Percentiles rank a stretch among this genome's conserved stretches.
phyloP scores from a whole-genome alignment of 2,888 invertebrate species.

The Neelides folsomi region DNA sequence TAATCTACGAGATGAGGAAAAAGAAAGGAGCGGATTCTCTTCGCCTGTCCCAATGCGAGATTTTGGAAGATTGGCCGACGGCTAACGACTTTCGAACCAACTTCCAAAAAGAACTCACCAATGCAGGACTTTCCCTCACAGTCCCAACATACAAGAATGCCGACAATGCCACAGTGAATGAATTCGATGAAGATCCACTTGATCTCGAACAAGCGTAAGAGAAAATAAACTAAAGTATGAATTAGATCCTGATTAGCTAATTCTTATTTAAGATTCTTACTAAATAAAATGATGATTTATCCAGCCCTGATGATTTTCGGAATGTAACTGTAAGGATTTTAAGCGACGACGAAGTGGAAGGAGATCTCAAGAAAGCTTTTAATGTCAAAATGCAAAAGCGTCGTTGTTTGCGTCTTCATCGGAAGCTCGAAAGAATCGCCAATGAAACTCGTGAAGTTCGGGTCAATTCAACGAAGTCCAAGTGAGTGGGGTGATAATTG shows the following conservation, averaged over 20 bases:
- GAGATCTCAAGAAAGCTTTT: slow-evolving; percentile 45
- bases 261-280: background rate
- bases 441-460: background rate
- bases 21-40: slow-evolving; percentile 20
- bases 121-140: slow-evolving; percentile 21
- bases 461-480: background rate
- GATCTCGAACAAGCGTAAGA: slow-evolving; percentile 24
- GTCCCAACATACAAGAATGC: slow-evolving; percentile 12
- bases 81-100: slow-evolving; percentile 48
- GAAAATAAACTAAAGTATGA: background rate
- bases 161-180: background rate
- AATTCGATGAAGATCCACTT: slow-evolving; percentile 13
- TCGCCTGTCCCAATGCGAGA: slow-evolving; percentile 54
- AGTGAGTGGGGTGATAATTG: slow-evolving; percentile 1
- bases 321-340: slow-evolving; percentile 48
- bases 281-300: background rate
- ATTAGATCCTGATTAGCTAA: background rate
- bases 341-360: slow-evolving; percentile 41
- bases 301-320: slow-evolving; percentile 22
- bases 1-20: slow-evolving; percentile 51
- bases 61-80: slow-evolving; percentile 44
- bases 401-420: slow-evolving; percentile 43
- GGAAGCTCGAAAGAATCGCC: slow-evolving; percentile 29
- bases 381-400: slow-evolving; percentile 47
- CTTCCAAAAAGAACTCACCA: slow-evolving; percentile 46